phyloP scores from a whole-genome alignment of 2,113 vertebrate genomes.

The Oryzias javanicus region DNA sequence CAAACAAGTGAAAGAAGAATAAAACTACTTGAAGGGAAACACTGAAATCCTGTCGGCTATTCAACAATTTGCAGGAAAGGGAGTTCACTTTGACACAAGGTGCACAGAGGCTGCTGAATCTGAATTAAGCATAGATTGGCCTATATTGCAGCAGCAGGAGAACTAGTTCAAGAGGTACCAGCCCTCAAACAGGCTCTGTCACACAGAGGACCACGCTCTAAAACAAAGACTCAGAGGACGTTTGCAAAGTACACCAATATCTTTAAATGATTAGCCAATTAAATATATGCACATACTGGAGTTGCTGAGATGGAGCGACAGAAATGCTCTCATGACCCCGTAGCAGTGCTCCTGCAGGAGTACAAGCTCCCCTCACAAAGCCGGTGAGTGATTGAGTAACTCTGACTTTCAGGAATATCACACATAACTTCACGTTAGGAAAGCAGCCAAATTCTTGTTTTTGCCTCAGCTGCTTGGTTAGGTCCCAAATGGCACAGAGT shows the following conservation, averaged over 20 bases:
- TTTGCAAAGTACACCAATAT: too few species aligned
- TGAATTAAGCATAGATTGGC: slow-evolving; percentile 78
- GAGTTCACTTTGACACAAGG: slow-evolving; percentile 54
- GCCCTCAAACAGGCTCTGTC: slow-evolving; percentile 50
- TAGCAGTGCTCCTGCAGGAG: slow-evolving; percentile 17
- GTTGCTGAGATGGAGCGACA: not conserved
- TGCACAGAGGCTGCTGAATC: slow-evolving; percentile 54
- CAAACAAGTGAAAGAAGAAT: slow-evolving; percentile 28
- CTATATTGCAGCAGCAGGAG: slow-evolving; percentile 67
- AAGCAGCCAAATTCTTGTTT: slow-evolving; percentile 47
- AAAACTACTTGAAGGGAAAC: slow-evolving; percentile 13
- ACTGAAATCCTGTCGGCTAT: slow-evolving; percentile 25
- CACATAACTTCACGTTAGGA: slow-evolving; percentile 33
- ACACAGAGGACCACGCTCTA: slow-evolving; percentile 30
- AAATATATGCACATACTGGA: not conserved
- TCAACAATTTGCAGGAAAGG: slow-evolving; percentile 13
- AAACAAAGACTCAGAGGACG: slow-evolving; percentile 2
- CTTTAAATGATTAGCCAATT: slow-evolving; percentile 12
- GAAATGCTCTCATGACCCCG: slow-evolving; percentile 30
- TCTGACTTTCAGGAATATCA: slow-evolving; percentile 53
- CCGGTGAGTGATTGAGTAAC: slow-evolving; percentile 20
- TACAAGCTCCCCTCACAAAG: slow-evolving; percentile 3
- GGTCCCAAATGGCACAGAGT: slow-evolving; percentile 51
- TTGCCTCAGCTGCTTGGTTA: slow-evolving; percentile 54
- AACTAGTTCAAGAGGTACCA: slow-evolving; percentile 68